phyloP scores from a whole-genome alignment of 2,113 vertebrate genomes.

The Athene cunicularia region DNA sequence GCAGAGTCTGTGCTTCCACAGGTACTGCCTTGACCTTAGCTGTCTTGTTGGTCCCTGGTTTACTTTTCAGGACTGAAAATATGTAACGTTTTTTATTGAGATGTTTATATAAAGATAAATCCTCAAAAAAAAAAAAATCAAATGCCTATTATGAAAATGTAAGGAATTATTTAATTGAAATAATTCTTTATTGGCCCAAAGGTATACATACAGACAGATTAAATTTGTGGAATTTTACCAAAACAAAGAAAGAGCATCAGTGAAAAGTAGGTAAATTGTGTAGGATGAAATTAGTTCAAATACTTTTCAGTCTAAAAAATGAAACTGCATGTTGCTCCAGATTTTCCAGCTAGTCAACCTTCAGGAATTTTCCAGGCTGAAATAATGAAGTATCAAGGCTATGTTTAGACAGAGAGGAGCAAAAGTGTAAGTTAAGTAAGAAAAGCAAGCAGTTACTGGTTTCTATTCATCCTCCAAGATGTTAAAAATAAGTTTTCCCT shows the following conservation, averaged over 20 bases:
- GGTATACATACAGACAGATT: neutral
- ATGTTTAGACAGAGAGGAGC: slow-evolving; percentile 36
- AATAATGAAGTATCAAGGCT: slow-evolving; percentile 1
- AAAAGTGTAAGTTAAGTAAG: slow-evolving; percentile 22
- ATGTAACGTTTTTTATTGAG: rapidly evolving
- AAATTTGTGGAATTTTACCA: neutral
- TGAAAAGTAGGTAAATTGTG: neutral
- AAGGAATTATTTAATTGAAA: neutral
- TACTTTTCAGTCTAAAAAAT: neutral
- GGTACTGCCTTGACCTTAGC: neutral
- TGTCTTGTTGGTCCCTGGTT: neutral
- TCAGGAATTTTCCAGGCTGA: slow-evolving; percentile 40
- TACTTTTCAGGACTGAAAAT: neutral
- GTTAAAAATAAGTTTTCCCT: slow-evolving; percentile 38
- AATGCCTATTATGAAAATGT: neutral
- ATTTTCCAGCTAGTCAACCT: slow-evolving; percentile 16
- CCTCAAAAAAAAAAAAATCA: neutral
- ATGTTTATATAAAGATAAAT: neutral
- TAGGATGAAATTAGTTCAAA: neutral
- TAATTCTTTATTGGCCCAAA: neutral
- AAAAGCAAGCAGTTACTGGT: neutral
- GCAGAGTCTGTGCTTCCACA: neutral
- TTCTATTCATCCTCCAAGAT: slow-evolving; percentile 21
- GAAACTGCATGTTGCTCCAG: neutral
- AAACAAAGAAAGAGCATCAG: neutral